Base-by-base conservation (phyloP, 2,888 invertebrate species). In the Polymixis flavicincta region DNA sequence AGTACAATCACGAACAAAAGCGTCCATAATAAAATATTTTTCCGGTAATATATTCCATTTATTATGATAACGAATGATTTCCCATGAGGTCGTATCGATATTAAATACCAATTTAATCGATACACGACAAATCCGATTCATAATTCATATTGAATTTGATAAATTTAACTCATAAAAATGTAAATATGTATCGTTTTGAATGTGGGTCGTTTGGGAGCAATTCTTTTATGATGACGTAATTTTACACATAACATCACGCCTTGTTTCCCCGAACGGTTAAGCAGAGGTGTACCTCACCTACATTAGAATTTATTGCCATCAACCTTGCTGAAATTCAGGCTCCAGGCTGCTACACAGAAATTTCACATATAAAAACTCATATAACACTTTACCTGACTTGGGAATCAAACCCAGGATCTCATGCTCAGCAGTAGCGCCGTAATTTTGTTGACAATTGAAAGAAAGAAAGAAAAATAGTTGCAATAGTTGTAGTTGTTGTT, bases 61-160 rank as follows among this genome's bases (percentile, higher is more conserved):
- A 81, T 82, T 87, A 84, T 83, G 84, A 88, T 88, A 88, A 88
- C 89, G 87, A 92, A 89, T 93, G 93, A 95, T 95, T 95, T 95
- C 95, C 95, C 94, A 59, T 32, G 92, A 87, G 94, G 75, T 76
- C 74, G 78, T 83, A 83, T 87, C 88, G 83, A 88, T 90, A 92
- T 92, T 90, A 91, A 91, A 92, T 89, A 91, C 85, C 88, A 89
- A 91, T 91, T 92, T 90, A 90, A 92, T 88, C 81, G 83, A 86
- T 90, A 90, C 88, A 88, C 88, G 86, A 88, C 87, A 87, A 89
- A 89, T 88, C 89, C 82, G 87, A 89, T 89, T 89, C 85, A 88
- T 87, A 88, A 90, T 90, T 88, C 85, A 86, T 81, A 89, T 89
- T 88, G 86, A 86, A 80, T 87, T 87, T 86, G 88, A 86, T 81